Evolutionary conservation across 2,888 invertebrate species (phyloP).

Genomic region (Ditula angustiorana): DNA sequence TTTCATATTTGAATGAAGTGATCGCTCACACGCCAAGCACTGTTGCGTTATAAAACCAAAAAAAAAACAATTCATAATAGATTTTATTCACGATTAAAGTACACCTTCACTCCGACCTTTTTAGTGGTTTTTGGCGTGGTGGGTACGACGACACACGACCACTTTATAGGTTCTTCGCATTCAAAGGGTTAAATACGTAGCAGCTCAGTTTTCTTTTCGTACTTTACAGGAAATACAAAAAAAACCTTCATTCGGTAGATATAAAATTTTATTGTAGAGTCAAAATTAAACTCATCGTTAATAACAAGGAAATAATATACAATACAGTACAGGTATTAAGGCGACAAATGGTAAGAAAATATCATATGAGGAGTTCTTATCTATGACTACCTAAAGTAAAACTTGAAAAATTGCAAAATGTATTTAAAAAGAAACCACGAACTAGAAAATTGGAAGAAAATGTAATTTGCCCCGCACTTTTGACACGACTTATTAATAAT

Average conservation of each 20-base stretch:
- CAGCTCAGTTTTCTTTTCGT: neutral
- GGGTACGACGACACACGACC: no score
- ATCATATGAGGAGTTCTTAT: slow-evolving; percentile 51
- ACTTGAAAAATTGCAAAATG: slow-evolving; percentile 30
- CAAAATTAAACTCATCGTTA: slow-evolving; percentile 70
- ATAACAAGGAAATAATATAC: slow-evolving; percentile 81
- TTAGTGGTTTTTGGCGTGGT: no score
- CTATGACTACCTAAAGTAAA: slow-evolving; percentile 45
- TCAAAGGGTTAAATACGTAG: no score
- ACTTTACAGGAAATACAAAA: slow-evolving; percentile 44
- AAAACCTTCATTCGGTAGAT: slow-evolving; percentile 57
- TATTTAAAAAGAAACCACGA: slow-evolving; percentile 5
- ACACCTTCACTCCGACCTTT: no score
- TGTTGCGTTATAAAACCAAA: no score
- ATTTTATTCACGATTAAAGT: no score
- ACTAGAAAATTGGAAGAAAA: slow-evolving; percentile 11
- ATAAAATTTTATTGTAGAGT: slow-evolving; percentile 80
- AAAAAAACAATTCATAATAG: no score
- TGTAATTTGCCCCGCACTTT: neutral
- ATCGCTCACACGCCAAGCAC: no score
- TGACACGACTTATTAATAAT: slow-evolving; percentile 2
- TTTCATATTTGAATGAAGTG: no score
- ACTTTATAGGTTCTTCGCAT: no score
- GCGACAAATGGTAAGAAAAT: slow-evolving; percentile 42
- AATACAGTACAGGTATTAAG: slow-evolving; percentile 49